phyloP scores from a whole-genome alignment of 2,888 invertebrate genomes.

The Dugesia japonica region DNA sequence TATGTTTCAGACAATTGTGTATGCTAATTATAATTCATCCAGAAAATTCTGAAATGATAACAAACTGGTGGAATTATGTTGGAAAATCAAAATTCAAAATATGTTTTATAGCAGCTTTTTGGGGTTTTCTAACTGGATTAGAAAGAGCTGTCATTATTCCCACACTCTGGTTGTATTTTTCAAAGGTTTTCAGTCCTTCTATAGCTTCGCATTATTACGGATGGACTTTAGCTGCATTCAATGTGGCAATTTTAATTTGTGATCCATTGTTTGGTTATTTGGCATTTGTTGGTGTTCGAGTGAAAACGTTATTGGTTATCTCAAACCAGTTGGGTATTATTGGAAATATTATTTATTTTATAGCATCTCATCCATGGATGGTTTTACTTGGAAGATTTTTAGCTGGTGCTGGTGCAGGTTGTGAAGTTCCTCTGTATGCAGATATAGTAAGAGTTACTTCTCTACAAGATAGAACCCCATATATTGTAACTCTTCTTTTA shows the following conservation, averaged over 20 bases:
- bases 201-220: slow-evolving; percentile 30
- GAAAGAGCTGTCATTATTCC: slow-evolving; percentile 49
- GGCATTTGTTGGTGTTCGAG: slow-evolving; percentile 25
- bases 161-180: slow-evolving; percentile 48
- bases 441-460: slow-evolving; percentile 32
- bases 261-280: slow-evolving; percentile 32
- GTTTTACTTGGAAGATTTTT: slow-evolving; percentile 31
- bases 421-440: slow-evolving; percentile 32
- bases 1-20: neutral
- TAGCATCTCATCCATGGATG: slow-evolving; percentile 30
- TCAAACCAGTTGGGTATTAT: slow-evolving; percentile 33
- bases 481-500: slow-evolving; percentile 26
- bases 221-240: slow-evolving; percentile 32
- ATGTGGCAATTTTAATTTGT: slow-evolving; percentile 24
- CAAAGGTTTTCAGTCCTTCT: slow-evolving; percentile 39
- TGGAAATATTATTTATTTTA: slow-evolving; percentile 31
- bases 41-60: neutral
- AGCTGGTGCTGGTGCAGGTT: slow-evolving; percentile 31
- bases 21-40: neutral
- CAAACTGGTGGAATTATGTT: slow-evolving; percentile 15
- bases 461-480: slow-evolving; percentile 28
- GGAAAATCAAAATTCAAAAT: slow-evolving; percentile 21
- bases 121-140: slow-evolving; percentile 32
- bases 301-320: slow-evolving; percentile 26
- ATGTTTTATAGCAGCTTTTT: slow-evolving; percentile 22